A percentile compares a stretch with the other conserved stretches of the same genome.
Evolutionary conservation across 1,140 invertebrate species (phyloP).

Genomic region (Riptortus pedestris): DNA sequence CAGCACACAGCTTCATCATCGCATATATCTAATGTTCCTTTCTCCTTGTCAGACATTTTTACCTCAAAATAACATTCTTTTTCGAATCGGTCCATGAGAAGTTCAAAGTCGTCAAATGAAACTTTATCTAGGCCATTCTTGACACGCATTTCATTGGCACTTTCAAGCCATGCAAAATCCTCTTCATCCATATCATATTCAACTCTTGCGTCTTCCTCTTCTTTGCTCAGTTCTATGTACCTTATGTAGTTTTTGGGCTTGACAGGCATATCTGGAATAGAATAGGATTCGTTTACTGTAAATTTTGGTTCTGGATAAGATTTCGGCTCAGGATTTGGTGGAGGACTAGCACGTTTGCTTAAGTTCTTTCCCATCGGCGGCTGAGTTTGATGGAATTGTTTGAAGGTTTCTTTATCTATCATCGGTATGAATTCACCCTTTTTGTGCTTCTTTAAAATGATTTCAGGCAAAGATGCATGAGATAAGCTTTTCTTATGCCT

Average conservation of each 20-base stretch:
- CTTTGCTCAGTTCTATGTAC: constrained; percentile 87
- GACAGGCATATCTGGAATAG: constrained; percentile 50
- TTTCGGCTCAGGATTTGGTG: constrained; percentile 33
- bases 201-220: constrained; percentile 84
- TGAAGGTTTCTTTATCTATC: constrained; percentile 27
- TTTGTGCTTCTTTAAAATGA: too few species aligned
- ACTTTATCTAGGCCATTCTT: constrained; percentile 55
- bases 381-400: too few species aligned
- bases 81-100: constrained; percentile 91
- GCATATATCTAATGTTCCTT: constrained; percentile 56
- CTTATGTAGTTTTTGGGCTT: constrained; percentile 56
- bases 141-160: constrained; percentile 72
- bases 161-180: constrained; percentile 81
- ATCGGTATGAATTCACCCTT: too few species aligned
- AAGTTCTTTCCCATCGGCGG: too few species aligned
- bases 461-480: too few species aligned
- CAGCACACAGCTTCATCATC: constrained; percentile 97
- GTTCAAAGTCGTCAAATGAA: constrained; percentile 76
- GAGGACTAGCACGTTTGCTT: too few species aligned
- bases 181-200: constrained; percentile 98
- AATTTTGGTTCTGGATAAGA: constrained; percentile 70
- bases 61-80: constrained; percentile 92
- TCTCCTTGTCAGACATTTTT: constrained; percentile 42
- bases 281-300: constrained; percentile 64
- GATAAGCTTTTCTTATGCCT: too few species aligned